Percentiles rank a stretch among this genome's conserved stretches.
Evolutionary conservation across 2,797 vertebrate genomes (phyloP).

Genomic region (Tarsius wallacei): DNA sequence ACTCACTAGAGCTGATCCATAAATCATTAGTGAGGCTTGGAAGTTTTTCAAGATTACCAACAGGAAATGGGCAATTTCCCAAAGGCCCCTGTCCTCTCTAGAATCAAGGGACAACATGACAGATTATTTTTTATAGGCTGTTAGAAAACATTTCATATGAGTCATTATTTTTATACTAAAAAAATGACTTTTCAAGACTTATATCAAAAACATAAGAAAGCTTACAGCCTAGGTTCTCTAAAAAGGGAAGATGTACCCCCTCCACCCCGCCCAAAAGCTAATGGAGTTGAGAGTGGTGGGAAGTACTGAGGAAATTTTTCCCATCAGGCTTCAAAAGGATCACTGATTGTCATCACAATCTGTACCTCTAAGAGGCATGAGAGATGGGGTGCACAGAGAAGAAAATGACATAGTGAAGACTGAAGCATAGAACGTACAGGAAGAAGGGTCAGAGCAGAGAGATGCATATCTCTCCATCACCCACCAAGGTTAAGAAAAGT

Average conservation of each 20-base stretch:
- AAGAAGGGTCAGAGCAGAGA: conserved; percentile 58
- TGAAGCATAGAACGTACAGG: not conserved
- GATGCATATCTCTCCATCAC: conserved; percentile 74
- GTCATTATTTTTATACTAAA: conserved; percentile 10
- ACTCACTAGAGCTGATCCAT: not conserved
- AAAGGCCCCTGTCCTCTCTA: not conserved
- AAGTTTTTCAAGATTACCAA: conserved; percentile 15
- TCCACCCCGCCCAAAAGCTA: not conserved
- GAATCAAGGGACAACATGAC: not conserved
- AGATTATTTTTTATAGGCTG: conserved; percentile 1
- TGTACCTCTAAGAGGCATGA: not conserved
- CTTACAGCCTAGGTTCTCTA: not conserved
- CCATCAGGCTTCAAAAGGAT: not conserved
- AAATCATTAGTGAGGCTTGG: not conserved
- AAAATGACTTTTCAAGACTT: not conserved
- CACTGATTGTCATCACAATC: not conserved
- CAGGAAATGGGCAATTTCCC: not conserved
- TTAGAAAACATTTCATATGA: not conserved
- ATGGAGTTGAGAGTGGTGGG: not conserved
- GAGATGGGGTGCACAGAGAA: no score
- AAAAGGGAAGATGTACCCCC: not conserved
- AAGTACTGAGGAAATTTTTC: conserved; percentile 1
- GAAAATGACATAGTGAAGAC: not conserved
- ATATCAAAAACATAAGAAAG: not conserved
- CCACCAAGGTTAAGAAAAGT: conserved; percentile 96